Evolutionary conservation across 1,140 invertebrate species (phyloP), one percentile per base, ranked within the genome.

Genomic region (Trichonephila clavipes): DNA sequence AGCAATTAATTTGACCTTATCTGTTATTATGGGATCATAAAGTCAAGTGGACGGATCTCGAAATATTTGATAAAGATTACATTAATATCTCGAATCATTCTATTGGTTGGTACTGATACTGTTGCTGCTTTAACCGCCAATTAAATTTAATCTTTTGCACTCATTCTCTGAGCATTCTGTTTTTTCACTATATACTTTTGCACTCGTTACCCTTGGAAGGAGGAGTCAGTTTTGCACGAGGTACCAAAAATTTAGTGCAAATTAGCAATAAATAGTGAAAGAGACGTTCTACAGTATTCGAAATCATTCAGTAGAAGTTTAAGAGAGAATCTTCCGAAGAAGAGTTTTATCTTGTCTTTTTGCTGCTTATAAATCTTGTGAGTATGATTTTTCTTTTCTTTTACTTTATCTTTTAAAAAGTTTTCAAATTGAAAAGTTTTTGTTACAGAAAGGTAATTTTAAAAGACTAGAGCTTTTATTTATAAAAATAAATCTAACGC

Each of bases 1-100:
- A 7, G 72, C 72, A 77, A 77, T 77, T 77, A 77, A 77, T 77
- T 34, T 77, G 72, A 77, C 72, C 72, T 77, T 77, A 77, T 77
- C 72, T 77, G 28, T 77, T 34, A 34, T 77, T 18, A 77, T 77
- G 14, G 4, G 24, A 12, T 34, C 28, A 72, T 24, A 24, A 18
- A 34, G 72, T 77, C 72, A 19, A 77, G 28, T 77, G 72, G 72
- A 77, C 18, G 16, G 28, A 40, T 77, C 72, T 77, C 12, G 72
- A 77, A 77, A 18, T 77, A 77, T 77, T 77, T 77, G 24, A 77
- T 40, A 77, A 40, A 28, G 16, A 77, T 77, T 77, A 34, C 28
- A 77, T 34, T 28, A 28, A 19, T 77, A 18, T 12, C 14, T 34
- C 34, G 28, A 6, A 0, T 40, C 14, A 16, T 77, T 40, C 72